Evolutionary conservation across 2,797 vertebrate genomes (phyloP).

Genomic region (Epinephelus awoara): DNA sequence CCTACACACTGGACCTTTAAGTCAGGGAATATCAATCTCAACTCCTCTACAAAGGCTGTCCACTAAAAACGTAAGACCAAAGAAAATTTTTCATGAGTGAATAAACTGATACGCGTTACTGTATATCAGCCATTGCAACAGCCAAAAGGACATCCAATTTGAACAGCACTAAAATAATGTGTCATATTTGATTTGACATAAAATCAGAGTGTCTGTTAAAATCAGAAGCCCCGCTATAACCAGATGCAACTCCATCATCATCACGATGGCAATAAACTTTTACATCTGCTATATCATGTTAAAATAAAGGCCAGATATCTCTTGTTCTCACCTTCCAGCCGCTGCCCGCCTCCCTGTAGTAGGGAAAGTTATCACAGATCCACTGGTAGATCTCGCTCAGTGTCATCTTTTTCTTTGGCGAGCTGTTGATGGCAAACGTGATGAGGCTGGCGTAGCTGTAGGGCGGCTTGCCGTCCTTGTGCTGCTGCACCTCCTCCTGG

Average conservation of each 20-base stretch:
- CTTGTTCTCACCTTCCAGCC: conserved; percentile 93
- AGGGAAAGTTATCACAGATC: conserved; percentile 97
- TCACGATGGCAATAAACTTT: background rate
- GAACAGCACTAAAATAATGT: conserved; percentile 16
- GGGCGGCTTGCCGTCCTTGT: conserved; percentile 95
- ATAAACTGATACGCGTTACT: background rate
- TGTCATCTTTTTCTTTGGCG: conserved; percentile 97
- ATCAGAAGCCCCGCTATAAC: background rate
- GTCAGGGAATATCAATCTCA: conserved; percentile 47
- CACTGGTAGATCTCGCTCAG: conserved; percentile 97
- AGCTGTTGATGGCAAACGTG: conserved; percentile 96
- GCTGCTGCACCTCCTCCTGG: conserved; percentile 95
- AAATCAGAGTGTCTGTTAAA: background rate
- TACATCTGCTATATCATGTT: background rate
- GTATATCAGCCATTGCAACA: background rate
- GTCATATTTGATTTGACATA: background rate
- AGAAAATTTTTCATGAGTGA: conserved; percentile 10
- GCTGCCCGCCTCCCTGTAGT: conserved; percentile 95
- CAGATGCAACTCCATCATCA: background rate
- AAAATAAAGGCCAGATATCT: conserved; percentile 9
- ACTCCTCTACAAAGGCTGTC: conserved; percentile 12
- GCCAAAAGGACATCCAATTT: background rate
- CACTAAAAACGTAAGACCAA: conserved; percentile 19
- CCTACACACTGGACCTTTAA: background rate
- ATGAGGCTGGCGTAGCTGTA: conserved; percentile 97